Evolutionary conservation across 1,140 invertebrate genomes (phyloP).

Genomic region (Drosophila virilis): DNA sequence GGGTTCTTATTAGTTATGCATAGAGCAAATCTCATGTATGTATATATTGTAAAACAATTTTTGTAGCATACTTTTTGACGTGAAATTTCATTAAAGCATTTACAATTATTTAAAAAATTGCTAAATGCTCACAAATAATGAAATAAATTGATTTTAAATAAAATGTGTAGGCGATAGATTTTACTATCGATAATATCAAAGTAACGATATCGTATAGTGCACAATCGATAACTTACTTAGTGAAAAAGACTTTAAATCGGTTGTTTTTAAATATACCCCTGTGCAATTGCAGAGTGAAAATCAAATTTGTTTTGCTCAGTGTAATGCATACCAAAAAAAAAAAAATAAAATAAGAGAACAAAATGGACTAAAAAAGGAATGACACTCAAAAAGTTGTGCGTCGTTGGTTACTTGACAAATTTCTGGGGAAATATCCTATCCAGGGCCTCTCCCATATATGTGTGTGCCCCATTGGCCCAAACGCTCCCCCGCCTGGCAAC

Average conservation of each 20-base stretch:
- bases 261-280: not conserved
- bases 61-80: not conserved
- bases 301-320: conserved; percentile 33
- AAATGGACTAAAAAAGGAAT: not conserved
- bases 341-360: not conserved
- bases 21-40: too few species aligned
- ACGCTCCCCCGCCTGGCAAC: not conserved
- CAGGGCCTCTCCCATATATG: not conserved
- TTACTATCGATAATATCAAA: not conserved
- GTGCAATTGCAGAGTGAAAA: conserved; percentile 11
- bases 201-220: too few species aligned
- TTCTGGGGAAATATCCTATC: conserved; percentile 46
- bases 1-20: not conserved
- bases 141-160: too few species aligned
- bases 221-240: too few species aligned
- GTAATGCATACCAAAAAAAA: conserved; percentile 16
- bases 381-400: conserved; percentile 45
- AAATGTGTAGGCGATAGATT: too few species aligned
- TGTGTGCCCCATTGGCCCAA: not conserved
- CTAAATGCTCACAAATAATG: too few species aligned
- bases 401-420: conserved; percentile 57
- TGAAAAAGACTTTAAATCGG: too few species aligned
- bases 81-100: too few species aligned
- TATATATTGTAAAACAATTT: not conserved
- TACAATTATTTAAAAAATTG: too few species aligned